Base-by-base conservation (phyloP, 2,888 invertebrate genomes). In the Tinea pellionella region DNA sequence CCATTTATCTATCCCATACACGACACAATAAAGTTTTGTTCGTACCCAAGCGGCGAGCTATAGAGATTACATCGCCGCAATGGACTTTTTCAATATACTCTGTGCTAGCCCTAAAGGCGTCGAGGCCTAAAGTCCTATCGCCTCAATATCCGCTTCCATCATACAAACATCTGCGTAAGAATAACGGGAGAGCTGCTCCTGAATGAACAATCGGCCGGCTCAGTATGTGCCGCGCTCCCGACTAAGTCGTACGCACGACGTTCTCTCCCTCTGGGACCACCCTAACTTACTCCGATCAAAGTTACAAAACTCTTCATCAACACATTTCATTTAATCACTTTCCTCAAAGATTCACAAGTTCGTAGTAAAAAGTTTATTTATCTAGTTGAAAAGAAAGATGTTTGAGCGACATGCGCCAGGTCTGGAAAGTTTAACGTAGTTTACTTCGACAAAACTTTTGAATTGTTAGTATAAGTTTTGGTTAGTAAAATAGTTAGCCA, bases 121-220 rank as follows among this genome's bases (percentile, higher is more conserved):
- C 13, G 15, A 47, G 53, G 24, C 53, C 24, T 2, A 60, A 60
- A 51, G 12, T 59, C 18, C 59, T 42, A 62, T 69, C 64, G 68
- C 53, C 24, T 53, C 24, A 24, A 53, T 53, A 53, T 53, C 53
- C 53, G 18, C 74, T 70, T 73, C 69, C 70, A 74, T 78, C 73
- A 76, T 68, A 72, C 67, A 71, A 75, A 74, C 83, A 84, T 82
- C 81, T 85, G 83, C 78, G 84, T 83, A 80, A 84, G 85, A 85
- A 82, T 83, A 78, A 84, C 80, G 78, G 69, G 74, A 67, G 75
- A 74, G 74, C 67, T 72, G 77, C 78, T 70, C 66, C 71, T 79
- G 85, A 84, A 83, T 81, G 84, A 80, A 75, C 79, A 80, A 82
- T 75, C 74, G 74, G 69, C 60, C 60, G 59, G 75, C 71, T 79